Conservation (phyloP, 1,140 invertebrate species). For the Drosophila micromelanica region DNA sequence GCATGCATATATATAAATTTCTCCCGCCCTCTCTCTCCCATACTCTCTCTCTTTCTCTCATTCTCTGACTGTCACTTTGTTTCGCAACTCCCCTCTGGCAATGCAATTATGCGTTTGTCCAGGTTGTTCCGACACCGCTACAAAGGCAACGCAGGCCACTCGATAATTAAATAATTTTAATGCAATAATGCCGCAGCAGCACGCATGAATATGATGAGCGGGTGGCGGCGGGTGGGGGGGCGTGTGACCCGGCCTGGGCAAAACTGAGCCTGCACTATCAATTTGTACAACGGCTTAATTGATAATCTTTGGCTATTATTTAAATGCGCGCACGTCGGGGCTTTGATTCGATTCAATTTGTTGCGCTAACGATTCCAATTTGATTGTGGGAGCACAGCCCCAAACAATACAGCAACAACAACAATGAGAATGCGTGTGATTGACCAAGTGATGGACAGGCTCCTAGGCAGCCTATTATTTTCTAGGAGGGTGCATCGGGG, state of each 20-base stretch:
- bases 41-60: not conserved
- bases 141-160: conserved; percentile 45
- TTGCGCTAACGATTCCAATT: conserved; percentile 65
- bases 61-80: conserved; percentile 6
- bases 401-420: conserved; percentile 18
- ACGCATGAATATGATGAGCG: not conserved
- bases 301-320: conserved; percentile 82
- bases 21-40: conserved; percentile 1
- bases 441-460: conserved; percentile 26
- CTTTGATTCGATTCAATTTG: conserved; percentile 74
- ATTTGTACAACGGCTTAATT: conserved; percentile 77
- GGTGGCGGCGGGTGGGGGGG: not conserved
- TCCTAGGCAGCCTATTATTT: conserved; percentile 27
- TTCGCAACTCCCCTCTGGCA: conserved; percentile 17
- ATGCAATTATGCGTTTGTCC: conserved; percentile 47
- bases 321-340: conserved; percentile 61
- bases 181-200: conserved; percentile 57
- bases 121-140: conserved; percentile 23
- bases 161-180: conserved; percentile 63
- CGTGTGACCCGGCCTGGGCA: not conserved
- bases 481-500: not conserved
- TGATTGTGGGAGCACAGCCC: conserved; percentile 40
- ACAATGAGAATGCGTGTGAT: conserved; percentile 30
- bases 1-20: not conserved
- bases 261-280: conserved; percentile 64